Evolutionary conservation across 2,113 vertebrate species (phyloP).

Genomic region (Prunella fulvescens): DNA sequence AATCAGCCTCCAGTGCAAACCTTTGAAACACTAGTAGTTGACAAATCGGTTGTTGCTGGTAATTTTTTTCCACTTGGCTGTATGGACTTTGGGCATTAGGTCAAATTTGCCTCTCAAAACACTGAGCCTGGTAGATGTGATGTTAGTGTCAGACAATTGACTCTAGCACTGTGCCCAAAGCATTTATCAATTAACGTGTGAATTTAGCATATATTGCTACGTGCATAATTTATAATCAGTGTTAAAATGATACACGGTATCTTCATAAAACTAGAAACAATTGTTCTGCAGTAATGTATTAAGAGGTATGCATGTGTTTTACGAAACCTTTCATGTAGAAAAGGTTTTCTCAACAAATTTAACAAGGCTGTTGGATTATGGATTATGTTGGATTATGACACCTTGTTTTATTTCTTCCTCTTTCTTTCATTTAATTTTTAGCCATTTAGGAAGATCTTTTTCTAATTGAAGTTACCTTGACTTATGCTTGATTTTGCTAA

Average conservation of each 20-base stretch:
- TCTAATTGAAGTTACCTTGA: conserved; percentile 4
- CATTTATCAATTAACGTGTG: neutral
- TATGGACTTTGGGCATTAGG: neutral
- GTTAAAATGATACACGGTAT: neutral
- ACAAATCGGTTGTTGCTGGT: neutral
- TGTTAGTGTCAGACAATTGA: neutral
- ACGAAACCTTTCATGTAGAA: neutral
- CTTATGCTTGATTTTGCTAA: neutral
- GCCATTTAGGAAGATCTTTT: neutral
- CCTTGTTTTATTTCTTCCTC: neutral
- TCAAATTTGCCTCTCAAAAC: neutral
- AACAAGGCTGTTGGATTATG: neutral
- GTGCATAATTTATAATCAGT: neutral
- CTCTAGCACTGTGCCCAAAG: neutral
- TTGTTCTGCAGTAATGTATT: neutral
- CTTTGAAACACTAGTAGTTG: neutral
- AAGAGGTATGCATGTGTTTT: neutral
- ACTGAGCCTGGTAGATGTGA: neutral
- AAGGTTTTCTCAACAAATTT: neutral
- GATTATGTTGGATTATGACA: neutral
- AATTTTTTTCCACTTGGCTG: neutral
- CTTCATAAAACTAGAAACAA: neutral
- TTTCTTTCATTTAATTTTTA: neutral
- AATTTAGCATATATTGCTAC: neutral
- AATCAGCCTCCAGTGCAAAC: neutral